These are phyloP conservation scores for Discoglossus pictus DNA, from an alignment of 2,797 vertebrate species.

Conservation along the genomic window DNA sequence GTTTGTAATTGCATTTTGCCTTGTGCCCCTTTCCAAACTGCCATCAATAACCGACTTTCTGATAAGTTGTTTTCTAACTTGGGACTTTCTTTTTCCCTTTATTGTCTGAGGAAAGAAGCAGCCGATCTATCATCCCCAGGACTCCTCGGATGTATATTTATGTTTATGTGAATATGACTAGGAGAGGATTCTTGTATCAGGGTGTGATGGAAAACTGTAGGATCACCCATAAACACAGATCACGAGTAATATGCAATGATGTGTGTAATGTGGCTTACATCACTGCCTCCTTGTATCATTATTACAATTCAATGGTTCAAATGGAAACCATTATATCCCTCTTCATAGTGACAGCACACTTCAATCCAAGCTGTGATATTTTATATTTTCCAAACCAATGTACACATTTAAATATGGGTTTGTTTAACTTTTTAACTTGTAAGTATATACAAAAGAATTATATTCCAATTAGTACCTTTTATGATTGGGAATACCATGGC, in stretches of 20 bases:
- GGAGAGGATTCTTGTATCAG: not conserved
- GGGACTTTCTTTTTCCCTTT: too few species aligned
- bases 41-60: too few species aligned
- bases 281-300: too few species aligned
- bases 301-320: too few species aligned
- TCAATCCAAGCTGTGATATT: not conserved
- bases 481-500: too few species aligned
- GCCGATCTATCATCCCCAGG: not conserved
- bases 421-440: not conserved
- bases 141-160: not conserved
- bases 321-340: not conserved
- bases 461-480: not conserved
- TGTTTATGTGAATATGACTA: not conserved
- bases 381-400: not conserved
- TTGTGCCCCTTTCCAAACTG: too few species aligned
- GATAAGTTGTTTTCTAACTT: too few species aligned
- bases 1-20: too few species aligned
- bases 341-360: not conserved
- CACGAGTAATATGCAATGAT: slow-evolving; percentile 1
- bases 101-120: too few species aligned
- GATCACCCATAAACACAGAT: not conserved
- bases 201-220: not conserved
- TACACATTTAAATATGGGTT: not conserved
- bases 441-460: not conserved
- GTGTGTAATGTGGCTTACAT: not conserved